phyloP scores from a whole-genome alignment of 1,140 invertebrate genomes.

The Palaemon carinicauda region DNA sequence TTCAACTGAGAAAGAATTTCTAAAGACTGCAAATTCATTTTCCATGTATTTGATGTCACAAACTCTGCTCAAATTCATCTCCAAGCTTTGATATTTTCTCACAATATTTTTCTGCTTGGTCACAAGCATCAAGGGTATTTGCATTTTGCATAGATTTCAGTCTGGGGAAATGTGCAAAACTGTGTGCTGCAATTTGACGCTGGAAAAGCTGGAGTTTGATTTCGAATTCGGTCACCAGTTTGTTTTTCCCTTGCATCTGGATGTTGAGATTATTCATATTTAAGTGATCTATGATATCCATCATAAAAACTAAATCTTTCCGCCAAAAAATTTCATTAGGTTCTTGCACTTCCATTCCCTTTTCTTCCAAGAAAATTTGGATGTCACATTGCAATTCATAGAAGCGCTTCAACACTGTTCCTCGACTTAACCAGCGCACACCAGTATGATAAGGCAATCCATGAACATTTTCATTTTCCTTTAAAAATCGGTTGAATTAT shows the following conservation, averaged over 20 bases:
- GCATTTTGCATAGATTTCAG: not conserved
- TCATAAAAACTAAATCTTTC: not conserved
- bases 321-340: not conserved
- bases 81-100: not conserved
- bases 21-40: not conserved
- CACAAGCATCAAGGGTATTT: too few relatives aligned
- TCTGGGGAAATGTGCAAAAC: not conserved
- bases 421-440: slow-evolving; percentile 3
- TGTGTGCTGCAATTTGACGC: not conserved
- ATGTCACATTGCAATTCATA: not conserved
- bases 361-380: not conserved
- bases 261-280: not conserved
- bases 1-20: not conserved
- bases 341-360: slow-evolving; percentile 1
- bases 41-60: not conserved
- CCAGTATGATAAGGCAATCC: slow-evolving; percentile 5
- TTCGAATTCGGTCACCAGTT: too few relatives aligned
- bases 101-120: slow-evolving; percentile 9
- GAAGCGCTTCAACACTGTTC: not conserved
- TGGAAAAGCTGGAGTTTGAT: too few relatives aligned
- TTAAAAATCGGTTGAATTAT: not conserved
- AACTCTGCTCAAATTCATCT: slow-evolving; percentile 7
- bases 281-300: not conserved
- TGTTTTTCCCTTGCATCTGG: too few relatives aligned
- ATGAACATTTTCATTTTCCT: not conserved